Conservation (phyloP, 1,140 invertebrate species). For the Eumaeus atala region DNA sequence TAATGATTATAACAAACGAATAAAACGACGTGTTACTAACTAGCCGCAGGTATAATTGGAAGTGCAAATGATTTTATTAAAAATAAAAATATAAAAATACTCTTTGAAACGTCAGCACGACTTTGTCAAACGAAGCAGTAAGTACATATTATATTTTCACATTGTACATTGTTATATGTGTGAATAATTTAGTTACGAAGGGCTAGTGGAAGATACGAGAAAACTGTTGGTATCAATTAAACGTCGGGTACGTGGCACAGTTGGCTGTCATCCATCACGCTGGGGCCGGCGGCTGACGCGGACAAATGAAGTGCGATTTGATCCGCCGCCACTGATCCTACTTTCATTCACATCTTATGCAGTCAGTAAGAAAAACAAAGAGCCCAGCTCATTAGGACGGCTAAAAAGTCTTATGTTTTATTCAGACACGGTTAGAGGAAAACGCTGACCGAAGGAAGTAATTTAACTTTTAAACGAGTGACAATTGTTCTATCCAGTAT, state of each 20-base stretch:
- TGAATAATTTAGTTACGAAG: too few species aligned
- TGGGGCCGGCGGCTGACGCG: constrained; percentile 42
- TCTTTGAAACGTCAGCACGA: too few species aligned
- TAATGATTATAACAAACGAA: too few species aligned
- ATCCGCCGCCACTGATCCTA: constrained; percentile 51
- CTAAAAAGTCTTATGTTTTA: constrained; percentile 70
- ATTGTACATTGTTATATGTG: not conserved
- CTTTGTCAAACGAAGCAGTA: too few species aligned
- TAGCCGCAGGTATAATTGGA: too few species aligned
- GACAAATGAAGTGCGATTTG: constrained; percentile 72
- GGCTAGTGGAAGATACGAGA: constrained; percentile 29
- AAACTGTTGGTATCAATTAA: constrained; percentile 68
- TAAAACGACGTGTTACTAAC: too few species aligned
- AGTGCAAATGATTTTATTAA: too few species aligned
- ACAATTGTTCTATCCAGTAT: constrained; percentile 56
- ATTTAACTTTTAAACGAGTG: constrained; percentile 70
- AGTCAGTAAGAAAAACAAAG: constrained; percentile 63
- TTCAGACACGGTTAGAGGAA: constrained; percentile 48
- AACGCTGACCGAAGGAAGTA: constrained; percentile 59
- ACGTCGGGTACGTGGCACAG: constrained; percentile 41
- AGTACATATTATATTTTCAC: too few species aligned
- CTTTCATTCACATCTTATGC: constrained; percentile 67
- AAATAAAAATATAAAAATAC: too few species aligned
- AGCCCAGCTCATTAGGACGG: constrained; percentile 58
- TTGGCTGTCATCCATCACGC: constrained; percentile 32